phyloP scores from a whole-genome alignment of 2,888 invertebrate genomes.

The Noctua comes region DNA sequence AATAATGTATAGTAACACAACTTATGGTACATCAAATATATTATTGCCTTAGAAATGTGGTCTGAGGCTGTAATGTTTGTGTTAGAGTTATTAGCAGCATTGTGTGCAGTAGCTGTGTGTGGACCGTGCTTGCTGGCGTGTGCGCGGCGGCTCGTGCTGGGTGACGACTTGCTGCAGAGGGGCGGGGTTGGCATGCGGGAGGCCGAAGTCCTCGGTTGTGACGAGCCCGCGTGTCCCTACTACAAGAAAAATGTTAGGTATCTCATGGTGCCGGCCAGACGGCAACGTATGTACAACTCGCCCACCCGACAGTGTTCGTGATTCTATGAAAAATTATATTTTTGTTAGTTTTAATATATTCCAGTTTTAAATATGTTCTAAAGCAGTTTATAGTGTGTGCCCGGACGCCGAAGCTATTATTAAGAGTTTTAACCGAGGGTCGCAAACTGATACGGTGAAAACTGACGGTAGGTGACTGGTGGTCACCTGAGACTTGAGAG shows the following conservation, averaged over 20 bases:
- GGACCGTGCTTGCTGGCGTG: constrained; percentile 85
- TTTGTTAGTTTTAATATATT: constrained; percentile 61
- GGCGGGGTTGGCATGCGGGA: constrained; percentile 74
- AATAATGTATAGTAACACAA: constrained; percentile 19
- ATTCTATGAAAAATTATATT: constrained; percentile 41
- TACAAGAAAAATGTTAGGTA: constrained; percentile 85
- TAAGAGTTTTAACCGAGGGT: not conserved
- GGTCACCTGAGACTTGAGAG: not conserved
- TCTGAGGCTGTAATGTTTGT: constrained; percentile 82
- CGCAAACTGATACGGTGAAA: not conserved
- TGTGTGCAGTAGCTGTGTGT: constrained; percentile 86
- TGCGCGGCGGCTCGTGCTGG: constrained; percentile 80
- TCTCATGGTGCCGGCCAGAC: constrained; percentile 83
- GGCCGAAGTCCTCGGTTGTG: constrained; percentile 84
- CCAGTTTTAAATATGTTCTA: constrained; percentile 17
- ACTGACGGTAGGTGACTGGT: not conserved
- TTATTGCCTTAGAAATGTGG: constrained; percentile 72
- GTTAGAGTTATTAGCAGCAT: constrained; percentile 82
- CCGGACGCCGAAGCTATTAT: not conserved
- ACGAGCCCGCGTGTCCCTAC: constrained; percentile 86
- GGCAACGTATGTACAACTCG: constrained; percentile 77
- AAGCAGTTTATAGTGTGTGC: constrained; percentile 14
- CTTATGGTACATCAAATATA: constrained; percentile 49
- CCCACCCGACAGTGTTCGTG: constrained; percentile 73
- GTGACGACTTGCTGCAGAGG: constrained; percentile 80